Percentiles rank a stretch among this genome's conserved stretches.
Evolutionary conservation across 1,140 invertebrate genomes (phyloP).

Genomic region (Laupala kohalensis): DNA sequence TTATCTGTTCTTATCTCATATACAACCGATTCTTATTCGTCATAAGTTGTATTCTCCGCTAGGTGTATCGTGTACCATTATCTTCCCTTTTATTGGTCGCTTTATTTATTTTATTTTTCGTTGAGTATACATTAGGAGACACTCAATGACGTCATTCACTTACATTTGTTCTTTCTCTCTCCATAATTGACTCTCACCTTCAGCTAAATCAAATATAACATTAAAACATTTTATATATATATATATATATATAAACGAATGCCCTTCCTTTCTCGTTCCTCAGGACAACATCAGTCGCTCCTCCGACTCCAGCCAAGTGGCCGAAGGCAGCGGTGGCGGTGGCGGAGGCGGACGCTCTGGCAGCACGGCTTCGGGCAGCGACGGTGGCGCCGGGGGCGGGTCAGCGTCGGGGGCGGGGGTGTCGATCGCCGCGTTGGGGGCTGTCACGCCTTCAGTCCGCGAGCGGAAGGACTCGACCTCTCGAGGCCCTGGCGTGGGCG

Average conservation of each 20-base stretch:
- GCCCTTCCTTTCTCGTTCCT: not conserved
- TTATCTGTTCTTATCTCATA: too few species aligned
- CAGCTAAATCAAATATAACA: not conserved
- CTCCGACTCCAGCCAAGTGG: conserved; percentile 9
- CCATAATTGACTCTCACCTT: not conserved
- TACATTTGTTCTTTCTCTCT: too few species aligned
- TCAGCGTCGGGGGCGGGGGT: conserved; percentile 23
- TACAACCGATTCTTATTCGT: too few species aligned
- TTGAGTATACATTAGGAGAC: too few species aligned
- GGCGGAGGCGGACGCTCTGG: too few species aligned
- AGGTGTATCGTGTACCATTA: too few species aligned
- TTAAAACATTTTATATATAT: too few species aligned
- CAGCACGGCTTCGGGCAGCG: not conserved
- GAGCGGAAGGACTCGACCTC: conserved; percentile 26
- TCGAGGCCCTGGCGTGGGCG: conserved; percentile 17
- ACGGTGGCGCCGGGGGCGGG: conserved; percentile 11
- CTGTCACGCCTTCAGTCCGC: conserved; percentile 18
- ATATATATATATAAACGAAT: too few species aligned
- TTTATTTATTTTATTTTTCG: too few species aligned
- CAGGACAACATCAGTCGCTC: conserved; percentile 12
- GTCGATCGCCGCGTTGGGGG: conserved; percentile 19
- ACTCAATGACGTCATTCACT: too few species aligned
- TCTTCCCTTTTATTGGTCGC: too few species aligned
- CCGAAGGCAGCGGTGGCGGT: conserved; percentile 1
- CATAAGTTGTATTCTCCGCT: too few species aligned